Evolutionary conservation across 64 coral and sea anemone genomes (phyloP).

Genomic region (Exaiptasia diaphana): DNA sequence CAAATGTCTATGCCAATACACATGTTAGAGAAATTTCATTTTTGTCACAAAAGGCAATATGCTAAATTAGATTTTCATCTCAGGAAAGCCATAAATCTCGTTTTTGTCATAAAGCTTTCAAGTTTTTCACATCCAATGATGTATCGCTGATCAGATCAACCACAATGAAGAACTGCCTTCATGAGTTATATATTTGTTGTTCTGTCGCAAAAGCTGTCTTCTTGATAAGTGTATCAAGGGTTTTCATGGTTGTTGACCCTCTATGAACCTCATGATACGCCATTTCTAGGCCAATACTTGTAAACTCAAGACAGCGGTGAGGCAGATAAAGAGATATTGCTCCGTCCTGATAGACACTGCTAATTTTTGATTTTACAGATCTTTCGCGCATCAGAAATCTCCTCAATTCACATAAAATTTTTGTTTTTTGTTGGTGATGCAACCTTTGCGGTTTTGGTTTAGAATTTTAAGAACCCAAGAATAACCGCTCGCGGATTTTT

Average conservation of each 20-base stretch:
- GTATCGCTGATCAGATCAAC: background rate
- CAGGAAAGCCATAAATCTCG: background rate
- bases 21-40: background rate
- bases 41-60: background rate
- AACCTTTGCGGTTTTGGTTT: slow-evolving; percentile 40
- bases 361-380: too few species aligned
- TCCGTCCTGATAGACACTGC: too few species aligned
- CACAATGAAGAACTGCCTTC: background rate
- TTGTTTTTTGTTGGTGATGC: too few species aligned
- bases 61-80: background rate
- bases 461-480: slow-evolving; percentile 9
- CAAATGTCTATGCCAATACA: background rate
- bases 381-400: too few species aligned
- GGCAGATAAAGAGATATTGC: background rate
- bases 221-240: slow-evolving; percentile 13
- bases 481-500: slow-evolving; percentile 32
- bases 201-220: slow-evolving; percentile 3
- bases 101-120: background rate
- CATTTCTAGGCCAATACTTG: background rate
- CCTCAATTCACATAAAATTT: too few species aligned
- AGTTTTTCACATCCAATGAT: background rate
- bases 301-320: background rate
- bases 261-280: background rate
- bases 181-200: background rate
- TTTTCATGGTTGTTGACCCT: background rate